Base-by-base conservation (phyloP, 2,113 vertebrate species). In the Antechinus stuartii region DNA sequence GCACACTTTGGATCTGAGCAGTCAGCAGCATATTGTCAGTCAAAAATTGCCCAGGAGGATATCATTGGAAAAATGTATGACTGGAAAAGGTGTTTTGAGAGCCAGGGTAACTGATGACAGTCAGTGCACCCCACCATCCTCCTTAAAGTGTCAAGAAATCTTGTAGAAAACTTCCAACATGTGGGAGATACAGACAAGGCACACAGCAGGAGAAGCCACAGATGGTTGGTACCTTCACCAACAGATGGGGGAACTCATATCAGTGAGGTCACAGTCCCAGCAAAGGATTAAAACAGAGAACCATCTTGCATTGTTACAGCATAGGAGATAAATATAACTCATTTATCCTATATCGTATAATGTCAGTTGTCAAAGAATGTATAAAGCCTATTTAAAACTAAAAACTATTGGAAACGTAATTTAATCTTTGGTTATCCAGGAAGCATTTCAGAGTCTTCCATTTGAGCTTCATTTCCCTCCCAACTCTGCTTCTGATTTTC, bases 221-320 rank as follows among this genome's bases (percentile, higher is more conserved):
- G n/a, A 84, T 42, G 68, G 14, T 84, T n/a, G 1, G 16, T 76
- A n/a, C 68, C 10, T 30, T 30, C 57, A 68, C 57, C 30, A 35
- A 11, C 27, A 68, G 57, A 68, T 84, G n/a, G 7, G n/a, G n/a
- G 16, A 84, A 84, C 19, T 84, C 68, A 84, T 3, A 84, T 84
- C n/a, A 90, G 0, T 0, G 26, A 46, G 90, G 90, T 68, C n/a
- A 42, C 7, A 76, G 35, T 16, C 12, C 61, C 14, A 68, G 61
- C 14, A 35, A 1, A n/a, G 5, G 30, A n/a, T 76, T 35, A 76
- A 76, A n/a, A 35, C 35, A 76, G 8, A 23, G 68, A 84, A 84
- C 35, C 92, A 46, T 49, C 92, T 93, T 68, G 68, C 30, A 96
- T 95, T 89, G 91, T 93, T 90, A 90, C 49, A 89, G 1, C 35